Base-by-base conservation (phyloP, 1,140 invertebrate genomes). In the Drosophila subobscura region DNA sequence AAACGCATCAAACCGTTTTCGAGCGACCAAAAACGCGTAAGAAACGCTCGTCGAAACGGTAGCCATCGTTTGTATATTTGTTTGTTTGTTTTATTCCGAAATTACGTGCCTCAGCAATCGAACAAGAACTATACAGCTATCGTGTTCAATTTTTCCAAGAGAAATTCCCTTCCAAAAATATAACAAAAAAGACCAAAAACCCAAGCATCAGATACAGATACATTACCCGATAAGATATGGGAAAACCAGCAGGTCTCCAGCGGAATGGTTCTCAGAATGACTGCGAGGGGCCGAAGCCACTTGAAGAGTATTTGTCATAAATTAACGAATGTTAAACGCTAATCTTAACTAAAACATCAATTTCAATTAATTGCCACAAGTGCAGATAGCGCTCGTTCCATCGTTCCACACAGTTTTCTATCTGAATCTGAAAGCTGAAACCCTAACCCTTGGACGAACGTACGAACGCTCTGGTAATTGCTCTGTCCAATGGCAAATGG, bases 321-420 rank as follows among this genome's bases (percentile, higher is more conserved):
- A 70, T 70, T 70, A 67, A 56, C 64, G 49, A 70, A 68, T 52
- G 47, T 68, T 55, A 54, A 46, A 37, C 40, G 54, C 50, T 70
- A 70, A 67, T 67, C 64, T 37, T 37, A 40, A 67, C 61, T 66
- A 61, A 65, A 37, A 42, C 61, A 67, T 54, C 64, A 67, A 70
- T 68, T 70, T 70, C 66, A 70, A 70, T 68, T 70, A 70, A 70
- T 70, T 70, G 51, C 33, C 51, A 33, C 29, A 16, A 41, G 27
- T 51, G 50, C 33, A 67, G 66, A 56, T 68, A 68, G 55, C 64
- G 50, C 10, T 42, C 33, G 23, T 20, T 58, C 45, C 7, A 40
- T 50, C 42, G 12, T 44, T 14, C 25, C 49, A 45, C 49, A 47
- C 33, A 20, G 10, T 5, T 14, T 4, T 23, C 10, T 3, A 5